Percentiles rank a stretch among this genome's conserved stretches.
Evolutionary conservation across 1,140 invertebrate genomes (phyloP).

Genomic region (Drosophila auraria): DNA sequence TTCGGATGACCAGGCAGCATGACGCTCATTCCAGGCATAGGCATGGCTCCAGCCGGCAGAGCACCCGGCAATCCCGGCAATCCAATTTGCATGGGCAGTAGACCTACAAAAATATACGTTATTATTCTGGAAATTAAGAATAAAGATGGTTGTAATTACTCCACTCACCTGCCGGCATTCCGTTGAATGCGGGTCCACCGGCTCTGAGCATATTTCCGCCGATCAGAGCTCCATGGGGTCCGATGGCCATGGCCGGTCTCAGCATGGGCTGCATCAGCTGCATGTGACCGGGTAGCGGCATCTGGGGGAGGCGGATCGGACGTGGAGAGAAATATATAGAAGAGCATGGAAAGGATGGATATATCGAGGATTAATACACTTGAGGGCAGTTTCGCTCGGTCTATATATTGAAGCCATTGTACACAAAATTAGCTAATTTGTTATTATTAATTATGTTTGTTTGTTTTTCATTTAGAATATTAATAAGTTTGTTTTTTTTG

Average conservation of each 20-base stretch:
- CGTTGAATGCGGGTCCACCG: conserved; percentile 86
- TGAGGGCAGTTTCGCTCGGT: conserved; percentile 40
- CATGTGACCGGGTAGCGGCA: conserved; percentile 84
- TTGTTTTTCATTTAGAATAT: conserved; percentile 68
- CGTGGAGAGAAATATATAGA: conserved; percentile 67
- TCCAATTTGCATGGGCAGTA: conserved; percentile 79
- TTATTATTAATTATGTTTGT: conserved; percentile 74
- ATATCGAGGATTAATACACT: conserved; percentile 49
- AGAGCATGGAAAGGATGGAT: conserved; percentile 68
- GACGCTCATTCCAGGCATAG: conserved; percentile 89
- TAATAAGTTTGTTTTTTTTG: conserved; percentile 73
- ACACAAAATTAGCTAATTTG: conserved; percentile 83
- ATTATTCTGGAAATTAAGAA: not conserved
- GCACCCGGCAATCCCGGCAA: conserved; percentile 87
- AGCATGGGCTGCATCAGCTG: conserved; percentile 88
- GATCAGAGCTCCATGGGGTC: conserved; percentile 89
- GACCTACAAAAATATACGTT: conserved; percentile 34
- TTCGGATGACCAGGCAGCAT: conserved; percentile 89
- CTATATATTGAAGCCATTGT: conserved; percentile 82
- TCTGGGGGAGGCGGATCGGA: conserved; percentile 34
- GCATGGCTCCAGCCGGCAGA: conserved; percentile 85
- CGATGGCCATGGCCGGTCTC: conserved; percentile 89
- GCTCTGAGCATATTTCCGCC: conserved; percentile 91
- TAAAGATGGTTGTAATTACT: not conserved
- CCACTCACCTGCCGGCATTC: conserved; percentile 90